phyloP scores from a whole-genome alignment of 2,113 vertebrate species.

The Irena cyanogastra region DNA sequence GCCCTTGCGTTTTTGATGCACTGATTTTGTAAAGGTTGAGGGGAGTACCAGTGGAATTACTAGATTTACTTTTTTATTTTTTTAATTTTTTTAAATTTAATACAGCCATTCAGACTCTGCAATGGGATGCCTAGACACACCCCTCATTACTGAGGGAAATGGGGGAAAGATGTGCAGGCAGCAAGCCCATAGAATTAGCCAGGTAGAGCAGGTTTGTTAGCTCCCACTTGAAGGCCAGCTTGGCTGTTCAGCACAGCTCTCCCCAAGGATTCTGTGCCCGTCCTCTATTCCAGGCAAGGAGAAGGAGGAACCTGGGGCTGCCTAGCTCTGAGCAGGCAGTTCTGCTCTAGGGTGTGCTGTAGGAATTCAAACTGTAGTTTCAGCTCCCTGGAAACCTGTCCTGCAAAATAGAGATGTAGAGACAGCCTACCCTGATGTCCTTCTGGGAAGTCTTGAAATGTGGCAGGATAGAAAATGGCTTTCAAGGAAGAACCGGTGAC shows the following conservation, averaged over 20 bases:
- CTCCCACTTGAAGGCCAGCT: neutral
- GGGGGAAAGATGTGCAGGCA: neutral
- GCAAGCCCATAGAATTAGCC: neutral
- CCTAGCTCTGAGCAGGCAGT: neutral
- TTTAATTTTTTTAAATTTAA: neutral
- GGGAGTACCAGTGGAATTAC: neutral
- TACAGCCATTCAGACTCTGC: neutral
- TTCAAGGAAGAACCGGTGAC: neutral
- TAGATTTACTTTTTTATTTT: neutral
- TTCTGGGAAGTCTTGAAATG: neutral
- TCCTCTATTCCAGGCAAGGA: neutral
- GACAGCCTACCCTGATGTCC: rapidly evolving
- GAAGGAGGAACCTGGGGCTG: neutral
- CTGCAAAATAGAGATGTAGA: neutral
- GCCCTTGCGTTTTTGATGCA: neutral
- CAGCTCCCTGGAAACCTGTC: neutral
- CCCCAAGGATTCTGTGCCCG: neutral
- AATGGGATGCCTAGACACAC: neutral
- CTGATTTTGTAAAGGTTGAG: neutral
- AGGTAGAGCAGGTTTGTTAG: neutral
- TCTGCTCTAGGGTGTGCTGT: neutral
- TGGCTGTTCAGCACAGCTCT: neutral
- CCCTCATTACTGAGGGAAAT: neutral
- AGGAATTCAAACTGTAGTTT: neutral
- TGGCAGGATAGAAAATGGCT: neutral